Percentiles rank a stretch among this genome's conserved stretches.
phyloP scores from a whole-genome alignment of 2,888 invertebrate species.

The Folsomia candida region DNA sequence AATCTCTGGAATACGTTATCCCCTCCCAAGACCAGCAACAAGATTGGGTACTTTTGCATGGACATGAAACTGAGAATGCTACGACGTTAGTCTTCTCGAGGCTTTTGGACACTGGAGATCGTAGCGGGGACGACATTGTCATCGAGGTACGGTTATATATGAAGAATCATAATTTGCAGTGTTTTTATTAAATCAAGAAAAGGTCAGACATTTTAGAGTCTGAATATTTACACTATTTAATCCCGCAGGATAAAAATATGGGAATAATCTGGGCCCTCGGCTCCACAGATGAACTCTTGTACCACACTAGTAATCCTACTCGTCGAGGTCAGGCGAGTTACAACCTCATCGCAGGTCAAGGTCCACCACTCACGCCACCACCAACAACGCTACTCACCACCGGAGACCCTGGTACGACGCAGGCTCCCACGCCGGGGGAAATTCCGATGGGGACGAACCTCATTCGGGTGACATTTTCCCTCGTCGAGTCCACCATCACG shows the following conservation, averaged over 20 bases:
- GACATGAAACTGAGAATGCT: constrained; percentile 5
- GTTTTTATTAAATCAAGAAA: background rate
- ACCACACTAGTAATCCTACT: too few species aligned
- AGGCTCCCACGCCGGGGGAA: background rate
- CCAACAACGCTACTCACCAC: background rate
- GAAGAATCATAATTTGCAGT: background rate
- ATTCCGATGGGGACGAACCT: background rate
- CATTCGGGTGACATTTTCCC: background rate
- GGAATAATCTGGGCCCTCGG: constrained; percentile 6
- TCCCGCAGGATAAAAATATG: background rate
- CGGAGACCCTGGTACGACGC: background rate
- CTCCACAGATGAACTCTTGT: background rate
- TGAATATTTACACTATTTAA: too few species aligned
- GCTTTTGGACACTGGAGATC: constrained; percentile 16
- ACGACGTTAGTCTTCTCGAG: constrained; percentile 10
- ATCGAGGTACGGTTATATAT: too few species aligned
- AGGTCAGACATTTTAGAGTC: too few species aligned
- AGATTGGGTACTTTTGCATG: constrained; percentile 10
- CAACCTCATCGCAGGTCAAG: background rate
- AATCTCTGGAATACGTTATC: background rate
- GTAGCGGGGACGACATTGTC: background rate
- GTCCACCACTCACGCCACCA: constrained; percentile 2
- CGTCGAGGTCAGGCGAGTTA: background rate
- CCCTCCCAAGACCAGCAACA: background rate
- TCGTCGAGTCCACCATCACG: background rate